Conservation (phyloP, 92 coral and sea anemone species). For the Phenganax marumi region DNA sequence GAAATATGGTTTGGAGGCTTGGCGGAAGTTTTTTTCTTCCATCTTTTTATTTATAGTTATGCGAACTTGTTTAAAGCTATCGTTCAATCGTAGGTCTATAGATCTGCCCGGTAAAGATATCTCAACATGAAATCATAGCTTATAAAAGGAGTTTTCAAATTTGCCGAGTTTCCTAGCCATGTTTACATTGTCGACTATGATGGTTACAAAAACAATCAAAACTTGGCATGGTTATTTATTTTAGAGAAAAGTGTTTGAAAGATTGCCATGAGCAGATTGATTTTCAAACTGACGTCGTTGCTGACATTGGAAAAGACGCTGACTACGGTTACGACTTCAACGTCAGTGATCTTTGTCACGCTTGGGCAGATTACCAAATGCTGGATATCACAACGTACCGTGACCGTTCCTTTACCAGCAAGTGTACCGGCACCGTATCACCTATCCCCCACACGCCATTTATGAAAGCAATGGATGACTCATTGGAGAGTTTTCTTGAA, state of each 20-base stretch:
- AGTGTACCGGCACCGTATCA: not conserved
- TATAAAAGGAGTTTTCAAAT: too few relatives aligned
- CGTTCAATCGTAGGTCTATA: too few relatives aligned
- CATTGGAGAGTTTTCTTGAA: not conserved
- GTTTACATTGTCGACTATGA: too few relatives aligned
- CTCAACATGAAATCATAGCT: too few relatives aligned
- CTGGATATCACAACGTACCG: not conserved
- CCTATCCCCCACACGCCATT: not conserved
- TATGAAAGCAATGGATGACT: conserved; percentile 2
- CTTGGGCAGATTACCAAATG: not conserved
- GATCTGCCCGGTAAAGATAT: too few relatives aligned
- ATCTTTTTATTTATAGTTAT: too few relatives aligned
- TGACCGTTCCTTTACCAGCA: not conserved
- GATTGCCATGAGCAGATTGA: not conserved
- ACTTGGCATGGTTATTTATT: not conserved
- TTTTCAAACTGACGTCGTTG: not conserved
- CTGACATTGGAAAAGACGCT: not conserved
- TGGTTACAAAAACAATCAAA: not conserved
- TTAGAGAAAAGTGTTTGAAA: not conserved
- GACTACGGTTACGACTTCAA: not conserved
- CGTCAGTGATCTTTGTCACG: not conserved
- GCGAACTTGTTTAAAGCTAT: too few relatives aligned
- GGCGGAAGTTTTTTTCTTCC: too few relatives aligned
- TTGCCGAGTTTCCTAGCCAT: too few relatives aligned
- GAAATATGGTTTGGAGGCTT: too few relatives aligned